A percentile compares a stretch with the other conserved stretches of the same genome.
Evolutionary conservation across 2,888 invertebrate species (phyloP).

Genomic region (Orthonevra nobilis): DNA sequence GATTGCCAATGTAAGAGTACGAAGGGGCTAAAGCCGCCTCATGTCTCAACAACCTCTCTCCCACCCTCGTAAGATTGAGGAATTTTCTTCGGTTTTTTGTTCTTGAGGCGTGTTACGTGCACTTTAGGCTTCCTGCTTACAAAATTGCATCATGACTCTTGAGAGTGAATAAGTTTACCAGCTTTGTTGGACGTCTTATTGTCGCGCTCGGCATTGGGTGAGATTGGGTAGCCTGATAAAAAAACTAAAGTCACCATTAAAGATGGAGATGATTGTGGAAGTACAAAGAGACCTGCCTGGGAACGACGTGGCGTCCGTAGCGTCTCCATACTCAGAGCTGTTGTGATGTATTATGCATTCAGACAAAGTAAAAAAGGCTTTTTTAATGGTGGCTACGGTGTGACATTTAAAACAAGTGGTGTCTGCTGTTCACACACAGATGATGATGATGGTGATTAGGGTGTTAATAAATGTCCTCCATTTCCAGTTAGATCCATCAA

Average conservation of each 20-base stretch:
- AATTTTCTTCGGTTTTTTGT: slow-evolving; percentile 59
- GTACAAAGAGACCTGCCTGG: slow-evolving; percentile 45
- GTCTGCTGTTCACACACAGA: slow-evolving; percentile 16
- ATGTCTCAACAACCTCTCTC: not conserved
- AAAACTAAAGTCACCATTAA: slow-evolving; percentile 28
- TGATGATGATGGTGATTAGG: slow-evolving; percentile 13
- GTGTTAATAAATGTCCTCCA: slow-evolving; percentile 17
- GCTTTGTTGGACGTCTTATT: slow-evolving; percentile 33
- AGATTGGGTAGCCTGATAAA: slow-evolving; percentile 18
- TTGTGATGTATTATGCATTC: slow-evolving; percentile 41
- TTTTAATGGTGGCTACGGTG: slow-evolving; percentile 36
- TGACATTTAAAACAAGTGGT: slow-evolving; percentile 53
- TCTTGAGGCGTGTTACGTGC: slow-evolving; percentile 63
- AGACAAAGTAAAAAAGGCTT: slow-evolving; percentile 30
- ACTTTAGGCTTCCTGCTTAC: slow-evolving; percentile 66
- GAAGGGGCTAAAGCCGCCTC: slow-evolving; percentile 6
- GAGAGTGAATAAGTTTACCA: slow-evolving; percentile 30
- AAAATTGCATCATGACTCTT: slow-evolving; percentile 61
- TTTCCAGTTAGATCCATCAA: no score
- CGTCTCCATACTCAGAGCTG: not conserved
- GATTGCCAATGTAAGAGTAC: slow-evolving; percentile 19
- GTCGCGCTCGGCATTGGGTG: not conserved
- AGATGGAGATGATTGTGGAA: slow-evolving; percentile 37
- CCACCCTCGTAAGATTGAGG: slow-evolving; percentile 27
- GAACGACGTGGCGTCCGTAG: slow-evolving; percentile 26